A percentile compares a stretch with the other conserved stretches of the same genome.
Conservation (phyloP, 2,888 invertebrate genomes). For the Steinernema carpocapsae region DNA sequence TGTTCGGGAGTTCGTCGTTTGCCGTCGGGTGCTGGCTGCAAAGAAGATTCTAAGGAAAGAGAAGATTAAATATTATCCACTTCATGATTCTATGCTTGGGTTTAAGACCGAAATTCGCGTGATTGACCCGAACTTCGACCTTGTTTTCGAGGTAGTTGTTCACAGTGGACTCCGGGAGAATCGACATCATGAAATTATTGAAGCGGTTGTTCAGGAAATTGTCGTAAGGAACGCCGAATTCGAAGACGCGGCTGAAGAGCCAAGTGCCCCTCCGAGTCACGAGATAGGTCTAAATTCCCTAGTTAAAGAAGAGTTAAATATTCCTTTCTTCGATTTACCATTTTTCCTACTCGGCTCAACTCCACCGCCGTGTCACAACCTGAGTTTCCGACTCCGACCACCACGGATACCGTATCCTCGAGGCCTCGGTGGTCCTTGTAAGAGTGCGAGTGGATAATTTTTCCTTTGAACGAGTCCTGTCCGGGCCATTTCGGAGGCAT, state of each 20-base stretch:
- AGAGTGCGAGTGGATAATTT: slow-evolving; percentile 63
- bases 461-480: slow-evolving; percentile 61
- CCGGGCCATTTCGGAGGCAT: slow-evolving; percentile 63
- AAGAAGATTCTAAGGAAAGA: background rate
- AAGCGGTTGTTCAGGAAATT: slow-evolving; percentile 32
- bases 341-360: slow-evolving; percentile 38
- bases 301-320: background rate
- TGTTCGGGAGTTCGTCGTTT: slow-evolving; percentile 71
- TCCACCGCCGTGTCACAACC: slow-evolving; percentile 72
- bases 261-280: slow-evolving; percentile 72
- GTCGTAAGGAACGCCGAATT: slow-evolving; percentile 59
- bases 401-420: slow-evolving; percentile 69
- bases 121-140: slow-evolving; percentile 59
- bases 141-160: slow-evolving; percentile 15
- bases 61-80: background rate
- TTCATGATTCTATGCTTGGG: slow-evolving; percentile 67
- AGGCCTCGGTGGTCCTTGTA: slow-evolving; percentile 63
- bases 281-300: slow-evolving; percentile 69
- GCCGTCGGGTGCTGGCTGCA: slow-evolving; percentile 61
- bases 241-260: slow-evolving; percentile 71
- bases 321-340: background rate
- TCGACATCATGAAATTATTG: slow-evolving; percentile 17
- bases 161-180: slow-evolving; percentile 23
- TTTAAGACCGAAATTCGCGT: slow-evolving; percentile 70
- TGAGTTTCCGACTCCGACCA: slow-evolving; percentile 72